Percentiles rank a stretch among this genome's conserved stretches.
Conservation (phyloP, 2,888 invertebrate genomes). For the Drosophila picticornis region DNA sequence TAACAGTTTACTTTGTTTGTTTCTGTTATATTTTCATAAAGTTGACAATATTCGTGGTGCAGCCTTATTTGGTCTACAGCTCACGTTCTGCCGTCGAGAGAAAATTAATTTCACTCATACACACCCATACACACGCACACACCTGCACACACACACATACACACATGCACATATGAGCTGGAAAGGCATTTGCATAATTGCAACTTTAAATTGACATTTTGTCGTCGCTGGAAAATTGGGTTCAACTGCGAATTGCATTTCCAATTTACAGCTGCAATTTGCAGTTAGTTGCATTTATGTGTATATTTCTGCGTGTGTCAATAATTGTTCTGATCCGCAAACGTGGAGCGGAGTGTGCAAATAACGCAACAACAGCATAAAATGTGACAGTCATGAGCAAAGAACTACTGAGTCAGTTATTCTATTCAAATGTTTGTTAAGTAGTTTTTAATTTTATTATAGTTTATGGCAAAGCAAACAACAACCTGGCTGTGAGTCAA, state of each 20-base stretch:
- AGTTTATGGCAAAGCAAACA: not conserved
- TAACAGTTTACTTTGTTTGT: not conserved
- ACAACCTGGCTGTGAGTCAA: conserved; percentile 19
- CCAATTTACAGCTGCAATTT: conserved; percentile 56
- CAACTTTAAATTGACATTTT: conserved; percentile 39
- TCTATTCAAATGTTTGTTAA: not conserved
- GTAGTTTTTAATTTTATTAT: conserved; percentile 5
- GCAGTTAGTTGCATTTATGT: conserved; percentile 23
- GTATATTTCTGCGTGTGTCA: not conserved
- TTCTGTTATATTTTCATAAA: conserved; percentile 5
- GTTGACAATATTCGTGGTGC: not conserved
- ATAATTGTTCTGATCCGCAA: not conserved
- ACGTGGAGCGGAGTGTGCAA: not conserved
- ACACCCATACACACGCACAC: not conserved
- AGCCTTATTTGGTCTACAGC: conserved; percentile 12
- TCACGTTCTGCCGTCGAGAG: conserved; percentile 9
- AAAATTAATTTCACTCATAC: conserved; percentile 5
- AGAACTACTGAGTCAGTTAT: not conserved
- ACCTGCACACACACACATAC: not conserved
- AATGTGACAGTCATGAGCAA: conserved; percentile 1
- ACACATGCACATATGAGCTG: conserved; percentile 14
- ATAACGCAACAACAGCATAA: not conserved
- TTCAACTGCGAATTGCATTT: conserved; percentile 53
- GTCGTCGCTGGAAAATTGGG: conserved; percentile 28
- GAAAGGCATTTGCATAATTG: conserved; percentile 65